These are phyloP conservation scores for Andrena chrysosceles DNA, from an alignment of 2,888 invertebrate genomes.

Conservation along the genomic window DNA sequence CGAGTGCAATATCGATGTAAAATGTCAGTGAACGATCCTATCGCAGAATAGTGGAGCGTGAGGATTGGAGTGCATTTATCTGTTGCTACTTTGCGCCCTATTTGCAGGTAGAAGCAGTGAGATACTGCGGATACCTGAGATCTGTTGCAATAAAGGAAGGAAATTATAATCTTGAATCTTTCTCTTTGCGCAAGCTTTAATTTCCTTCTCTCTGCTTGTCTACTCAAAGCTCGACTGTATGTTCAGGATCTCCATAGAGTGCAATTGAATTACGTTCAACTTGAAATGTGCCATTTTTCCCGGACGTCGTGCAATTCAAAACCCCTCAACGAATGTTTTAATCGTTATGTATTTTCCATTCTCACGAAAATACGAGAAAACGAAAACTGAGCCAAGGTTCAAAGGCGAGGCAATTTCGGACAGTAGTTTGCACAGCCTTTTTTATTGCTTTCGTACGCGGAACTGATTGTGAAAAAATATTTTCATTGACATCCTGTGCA, in stretches of 20 bases:
- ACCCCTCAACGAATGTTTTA: neutral
- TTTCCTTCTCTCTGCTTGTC: neutral
- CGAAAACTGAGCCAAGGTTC: neutral
- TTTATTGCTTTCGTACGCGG: conserved; percentile 15
- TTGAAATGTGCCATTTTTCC: neutral
- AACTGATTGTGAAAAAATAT: conserved; percentile 12
- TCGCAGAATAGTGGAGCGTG: conserved; percentile 30
- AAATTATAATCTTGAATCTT: neutral
- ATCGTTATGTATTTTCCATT: neutral
- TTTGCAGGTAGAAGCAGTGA: neutral
- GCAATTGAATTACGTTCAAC: neutral
- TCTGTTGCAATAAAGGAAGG: neutral
- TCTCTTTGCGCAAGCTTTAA: neutral
- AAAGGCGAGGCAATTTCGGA: neutral
- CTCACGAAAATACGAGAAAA: neutral
- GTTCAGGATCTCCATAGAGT: too few species aligned
- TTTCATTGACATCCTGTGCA: conserved; percentile 9
- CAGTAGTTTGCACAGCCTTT: conserved; percentile 3
- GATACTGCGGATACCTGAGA: neutral
- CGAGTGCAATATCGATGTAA: conserved; percentile 13
- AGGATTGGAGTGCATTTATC: conserved; percentile 35
- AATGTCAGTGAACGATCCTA: conserved; percentile 36
- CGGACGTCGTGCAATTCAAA: neutral
- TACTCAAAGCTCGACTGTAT: too few species aligned
- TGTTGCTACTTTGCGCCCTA: neutral